Evolutionary conservation across 2,888 invertebrate species (phyloP).

Genomic region (Spatulosminthurus flaviceps): DNA sequence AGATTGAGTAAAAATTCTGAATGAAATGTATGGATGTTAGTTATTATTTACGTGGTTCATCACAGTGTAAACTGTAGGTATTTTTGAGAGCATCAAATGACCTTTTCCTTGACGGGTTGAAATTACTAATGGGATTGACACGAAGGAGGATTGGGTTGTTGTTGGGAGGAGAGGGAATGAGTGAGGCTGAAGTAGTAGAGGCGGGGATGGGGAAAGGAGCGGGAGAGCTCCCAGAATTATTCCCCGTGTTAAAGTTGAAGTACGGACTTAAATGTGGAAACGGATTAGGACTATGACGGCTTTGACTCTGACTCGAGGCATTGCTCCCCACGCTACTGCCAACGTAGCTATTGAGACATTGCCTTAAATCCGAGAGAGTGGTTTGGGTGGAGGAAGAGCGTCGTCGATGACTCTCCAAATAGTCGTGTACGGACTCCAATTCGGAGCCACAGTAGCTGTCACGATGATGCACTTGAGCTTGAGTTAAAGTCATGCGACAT

Average conservation of each 20-base stretch:
- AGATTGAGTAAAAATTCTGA: no score
- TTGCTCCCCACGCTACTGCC: constrained; percentile 32
- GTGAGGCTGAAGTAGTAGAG: constrained; percentile 40
- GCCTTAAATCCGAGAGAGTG: constrained; percentile 60
- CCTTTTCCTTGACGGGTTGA: constrained; percentile 49
- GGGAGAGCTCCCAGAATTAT: no score
- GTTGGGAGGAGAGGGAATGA: constrained; percentile 31
- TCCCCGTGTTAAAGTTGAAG: constrained; percentile 34
- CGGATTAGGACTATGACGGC: constrained; percentile 30
- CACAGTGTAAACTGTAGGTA: constrained; percentile 57
- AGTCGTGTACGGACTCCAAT: constrained; percentile 60
- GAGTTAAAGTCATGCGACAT: constrained; percentile 52
- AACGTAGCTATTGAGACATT: constrained; percentile 47
- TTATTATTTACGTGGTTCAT: constrained; percentile 47
- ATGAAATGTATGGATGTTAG: no score
- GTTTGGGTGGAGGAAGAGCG: constrained; percentile 62
- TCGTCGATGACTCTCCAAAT: constrained; percentile 57
- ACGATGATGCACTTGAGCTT: constrained; percentile 61
- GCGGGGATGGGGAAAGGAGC: constrained; percentile 29
- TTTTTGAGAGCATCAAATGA: constrained; percentile 54
- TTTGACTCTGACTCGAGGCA: constrained; percentile 36
- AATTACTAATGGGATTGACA: constrained; percentile 36
- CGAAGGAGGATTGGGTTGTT: constrained; percentile 40
- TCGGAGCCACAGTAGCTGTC: constrained; percentile 61
- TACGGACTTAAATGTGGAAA: constrained; percentile 29